Evolutionary conservation across 2,797 vertebrate genomes (phyloP), one percentile per base, ranked within the genome.

Genomic region (Gobio occitaniae): DNA sequence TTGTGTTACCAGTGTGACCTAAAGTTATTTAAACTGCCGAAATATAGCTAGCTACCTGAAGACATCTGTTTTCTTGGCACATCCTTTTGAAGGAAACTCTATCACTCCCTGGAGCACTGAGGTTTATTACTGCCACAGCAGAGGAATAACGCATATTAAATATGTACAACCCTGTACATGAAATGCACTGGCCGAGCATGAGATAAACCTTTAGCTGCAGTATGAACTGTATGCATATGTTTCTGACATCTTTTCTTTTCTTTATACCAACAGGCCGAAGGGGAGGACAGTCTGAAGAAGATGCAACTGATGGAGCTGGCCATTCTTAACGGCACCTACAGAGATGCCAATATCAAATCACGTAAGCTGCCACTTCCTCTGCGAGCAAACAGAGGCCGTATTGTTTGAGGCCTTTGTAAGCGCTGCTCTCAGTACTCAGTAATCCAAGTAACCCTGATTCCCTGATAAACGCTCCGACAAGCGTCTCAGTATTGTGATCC

Each of bases 291-390:
- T 92, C 94, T 98, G 93, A 98, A 98, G 93, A 98, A 98, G 95
- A 98, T 98, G 97, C 97, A 98, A 90, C 94, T 98, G 92, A 98
- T 98, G 97, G 97, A 98, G 89, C 95, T 98, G 82, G 97, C 97
- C 52, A 98, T 98, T 92, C 94, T 98, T 88, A 98, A 98, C 63
- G 97, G 97, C 93, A 98, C 97, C 68, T 98, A 98, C 95, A 95
- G 97, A 94, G 97, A 98, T 54, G 97, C 97, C 90, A 97, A 97
- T 95, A 95, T 97, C 93, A 98, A 97, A 96, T 97, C 96, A 94
- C 96, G 97, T 98, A 97, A 97, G 97, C 44, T 3, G 1, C 13
- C 74, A 10, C 32, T 17, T 83, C 61, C 63, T 77, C 61, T 66
- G 63, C 29, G n/a, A 38, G 21, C 56, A 1, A 70, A 78, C 75